phyloP scores from a whole-genome alignment of 1,140 invertebrate species.

The Monomorium pharaonis region DNA sequence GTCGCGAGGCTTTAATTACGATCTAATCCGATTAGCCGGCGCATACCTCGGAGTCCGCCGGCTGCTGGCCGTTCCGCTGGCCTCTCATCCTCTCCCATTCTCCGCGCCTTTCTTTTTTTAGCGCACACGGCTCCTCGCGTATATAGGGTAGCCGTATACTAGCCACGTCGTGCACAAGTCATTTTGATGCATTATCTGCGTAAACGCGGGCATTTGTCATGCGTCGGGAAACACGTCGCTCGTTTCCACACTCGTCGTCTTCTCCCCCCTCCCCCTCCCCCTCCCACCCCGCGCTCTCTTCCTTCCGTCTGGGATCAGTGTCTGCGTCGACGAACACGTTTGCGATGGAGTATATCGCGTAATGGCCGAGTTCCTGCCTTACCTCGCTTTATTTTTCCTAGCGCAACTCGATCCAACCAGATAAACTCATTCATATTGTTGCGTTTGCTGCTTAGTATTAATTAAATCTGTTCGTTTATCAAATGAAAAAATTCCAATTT shows the following conservation, averaged over 20 bases:
- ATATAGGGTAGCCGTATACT: neutral
- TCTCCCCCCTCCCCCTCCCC: too few species aligned
- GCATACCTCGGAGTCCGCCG: neutral
- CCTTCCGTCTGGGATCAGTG: neutral
- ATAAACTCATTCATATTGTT: neutral
- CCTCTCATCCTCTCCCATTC: too few species aligned
- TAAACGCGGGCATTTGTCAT: slow-evolving; percentile 34
- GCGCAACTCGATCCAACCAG: neutral
- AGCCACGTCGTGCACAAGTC: too few species aligned
- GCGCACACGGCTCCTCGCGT: neutral
- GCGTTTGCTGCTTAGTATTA: neutral
- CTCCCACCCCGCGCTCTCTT: too few species aligned
- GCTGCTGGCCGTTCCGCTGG: slow-evolving; percentile 13
- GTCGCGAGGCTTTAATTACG: slow-evolving; percentile 55
- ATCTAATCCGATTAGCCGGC: slow-evolving; percentile 63
- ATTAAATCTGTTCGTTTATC: neutral
- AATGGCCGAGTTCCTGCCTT: neutral
- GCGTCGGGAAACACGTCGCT: slow-evolving; percentile 6
- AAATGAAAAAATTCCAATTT: neutral
- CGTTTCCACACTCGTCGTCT: neutral
- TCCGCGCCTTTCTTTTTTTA: too few species aligned
- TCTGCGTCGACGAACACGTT: neutral
- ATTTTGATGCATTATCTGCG: slow-evolving; percentile 39
- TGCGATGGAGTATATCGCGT: neutral
- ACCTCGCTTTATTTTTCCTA: neutral